Evolutionary conservation across 2,888 invertebrate species (phyloP), one percentile per base, ranked within the genome.

Genomic region (Tolmerus cingulatus): DNA sequence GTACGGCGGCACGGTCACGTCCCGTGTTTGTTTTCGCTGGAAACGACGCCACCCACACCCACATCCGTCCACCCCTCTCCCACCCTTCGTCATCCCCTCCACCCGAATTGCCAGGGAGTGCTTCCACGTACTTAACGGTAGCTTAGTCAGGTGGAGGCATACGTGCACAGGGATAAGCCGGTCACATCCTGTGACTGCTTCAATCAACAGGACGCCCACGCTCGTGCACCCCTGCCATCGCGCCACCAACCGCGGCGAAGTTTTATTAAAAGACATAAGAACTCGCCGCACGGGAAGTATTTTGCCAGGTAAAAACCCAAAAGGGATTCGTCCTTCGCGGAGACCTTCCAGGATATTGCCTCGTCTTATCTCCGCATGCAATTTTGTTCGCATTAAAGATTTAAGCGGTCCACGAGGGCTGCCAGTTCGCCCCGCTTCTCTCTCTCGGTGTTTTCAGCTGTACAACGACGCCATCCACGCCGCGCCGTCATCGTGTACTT

Each of bases 191-290:
- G 7, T 27, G 81, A 34, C 27, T 81, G n/a, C 55, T 81, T 81
- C 81, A 46, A 55, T 81, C 81, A 55, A 55, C 81, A 46, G 66
- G 66, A 66, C n/a, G 9, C 30, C n/a, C 51, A 30, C 51, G 55
- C 43, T 9, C 23, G 46, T 14, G 16, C 5, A 12, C 30, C 46
- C 55, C 34, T 7, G 34, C 9, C 66, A 14, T 30, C 19, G 23
- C 14, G 12, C 43, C 51, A 30, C 16, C 23, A n/a, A 51, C n/a
- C 23, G 55, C 30, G n/a, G 23, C 8, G 30, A 81, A 81, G 81
- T 81, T 81, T 81, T 81, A 81, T 81, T 81, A 81, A 81, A 81
- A 55, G 30, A 30, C 81, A 81, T 81, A 81, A 81, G 81, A 55
- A 66, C 66, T 27, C 55, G 81, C 51, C 81, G 34, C 81, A 81